phyloP scores from a whole-genome alignment of 1,140 invertebrate species.

The Hydropsyche tenuis region DNA sequence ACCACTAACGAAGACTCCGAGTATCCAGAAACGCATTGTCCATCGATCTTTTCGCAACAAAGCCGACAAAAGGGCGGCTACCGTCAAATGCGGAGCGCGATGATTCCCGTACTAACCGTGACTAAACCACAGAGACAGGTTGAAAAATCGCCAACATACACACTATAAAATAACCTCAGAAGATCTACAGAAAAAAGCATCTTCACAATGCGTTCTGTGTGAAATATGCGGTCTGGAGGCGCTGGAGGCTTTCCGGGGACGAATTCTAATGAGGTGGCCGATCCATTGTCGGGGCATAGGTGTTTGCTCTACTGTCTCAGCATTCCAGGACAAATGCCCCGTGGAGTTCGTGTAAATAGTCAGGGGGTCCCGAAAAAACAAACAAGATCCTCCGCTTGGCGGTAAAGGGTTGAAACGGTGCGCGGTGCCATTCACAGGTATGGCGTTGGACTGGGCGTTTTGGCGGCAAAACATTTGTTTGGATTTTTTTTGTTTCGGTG shows the following conservation, averaged over 20 bases:
- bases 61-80: neutral
- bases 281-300: neutral
- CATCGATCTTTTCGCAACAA: neutral
- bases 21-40: slow-evolving; percentile 4
- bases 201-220: too few relatives aligned
- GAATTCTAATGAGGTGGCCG: slow-evolving; percentile 34
- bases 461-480: slow-evolving; percentile 17
- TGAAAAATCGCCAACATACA: slow-evolving; percentile 21
- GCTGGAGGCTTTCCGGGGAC: neutral
- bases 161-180: too few relatives aligned
- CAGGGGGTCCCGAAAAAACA: slow-evolving; percentile 29
- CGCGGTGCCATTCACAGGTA: slow-evolving; percentile 28
- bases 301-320: slow-evolving; percentile 45
- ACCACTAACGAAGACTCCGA: too few relatives aligned
- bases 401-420: slow-evolving; percentile 33
- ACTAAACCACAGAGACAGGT: slow-evolving; percentile 5
- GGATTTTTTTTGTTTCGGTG: too few relatives aligned
- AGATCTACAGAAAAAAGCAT: too few relatives aligned
- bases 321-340: slow-evolving; percentile 44
- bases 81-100: neutral
- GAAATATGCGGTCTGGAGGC: too few relatives aligned
- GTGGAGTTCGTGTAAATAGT: slow-evolving; percentile 43
- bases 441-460: slow-evolving; percentile 37
- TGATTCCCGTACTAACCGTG: neutral
- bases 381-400: too few relatives aligned